A percentile compares a stretch with the other conserved stretches of the same genome.
These are phyloP conservation scores for Holacanthella duospinosa DNA, from an alignment of 2,888 invertebrate genomes.

Conservation along the genomic window DNA sequence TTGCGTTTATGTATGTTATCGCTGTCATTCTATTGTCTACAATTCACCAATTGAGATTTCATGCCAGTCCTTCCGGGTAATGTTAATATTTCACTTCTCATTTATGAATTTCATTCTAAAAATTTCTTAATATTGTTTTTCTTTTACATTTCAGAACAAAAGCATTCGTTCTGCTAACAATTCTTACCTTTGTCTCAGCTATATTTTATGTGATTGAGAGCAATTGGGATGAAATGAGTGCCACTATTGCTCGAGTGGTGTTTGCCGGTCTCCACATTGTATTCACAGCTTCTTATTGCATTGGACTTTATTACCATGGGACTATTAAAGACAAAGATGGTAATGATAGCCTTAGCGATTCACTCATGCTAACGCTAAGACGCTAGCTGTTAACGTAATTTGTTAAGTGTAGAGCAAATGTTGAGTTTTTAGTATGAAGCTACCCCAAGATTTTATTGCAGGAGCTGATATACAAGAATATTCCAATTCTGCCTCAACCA, in stretches of 20 bases:
- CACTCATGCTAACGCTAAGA: no score
- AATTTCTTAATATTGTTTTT: neutral
- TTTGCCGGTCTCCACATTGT: constrained; percentile 4
- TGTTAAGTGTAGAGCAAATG: no score
- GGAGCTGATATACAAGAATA: neutral
- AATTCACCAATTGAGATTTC: constrained; percentile 8
- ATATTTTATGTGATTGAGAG: constrained; percentile 2
- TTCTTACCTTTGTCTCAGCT: constrained; percentile 4
- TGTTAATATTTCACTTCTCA: neutral
- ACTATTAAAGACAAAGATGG: neutral
- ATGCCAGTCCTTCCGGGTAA: constrained; percentile 7
- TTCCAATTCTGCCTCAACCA: no score
- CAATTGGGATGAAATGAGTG: neutral
- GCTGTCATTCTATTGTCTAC: constrained; percentile 7
- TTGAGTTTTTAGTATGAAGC: neutral
- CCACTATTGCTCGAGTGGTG: neutral
- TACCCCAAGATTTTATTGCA: neutral
- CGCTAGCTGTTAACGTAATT: no score
- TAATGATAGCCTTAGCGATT: no score
- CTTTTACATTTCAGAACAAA: constrained; percentile 4
- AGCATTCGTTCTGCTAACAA: neutral
- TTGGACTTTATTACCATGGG: constrained; percentile 8
- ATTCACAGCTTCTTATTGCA: neutral
- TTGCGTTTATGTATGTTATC: constrained; percentile 10
- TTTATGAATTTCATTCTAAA: neutral